Conservation (phyloP, 2,113 vertebrate species). For the Rhinopithecus roxellana region DNA sequence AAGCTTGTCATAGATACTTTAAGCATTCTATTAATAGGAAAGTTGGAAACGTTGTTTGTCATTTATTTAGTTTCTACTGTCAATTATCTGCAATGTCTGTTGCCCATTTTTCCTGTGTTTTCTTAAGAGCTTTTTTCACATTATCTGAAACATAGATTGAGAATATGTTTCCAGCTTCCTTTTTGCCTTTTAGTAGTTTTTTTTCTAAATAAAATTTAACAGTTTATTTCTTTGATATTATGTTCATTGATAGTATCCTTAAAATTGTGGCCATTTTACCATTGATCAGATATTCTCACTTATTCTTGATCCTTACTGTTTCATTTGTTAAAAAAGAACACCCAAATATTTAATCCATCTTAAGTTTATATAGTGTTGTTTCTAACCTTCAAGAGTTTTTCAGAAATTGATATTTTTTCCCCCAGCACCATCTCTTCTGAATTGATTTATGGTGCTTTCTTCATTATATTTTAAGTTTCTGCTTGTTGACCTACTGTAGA, state of each 20-base stretch:
- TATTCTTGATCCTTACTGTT: constrained; percentile 5
- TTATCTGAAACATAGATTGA: neutral
- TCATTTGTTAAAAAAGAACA: neutral
- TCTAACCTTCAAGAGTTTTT: neutral
- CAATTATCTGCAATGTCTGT: neutral
- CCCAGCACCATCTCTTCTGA: neutral
- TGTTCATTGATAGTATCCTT: neutral
- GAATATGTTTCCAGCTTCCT: neutral
- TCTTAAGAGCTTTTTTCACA: neutral
- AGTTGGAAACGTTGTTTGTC: neutral
- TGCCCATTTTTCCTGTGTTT: constrained; percentile 3
- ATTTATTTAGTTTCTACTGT: neutral
- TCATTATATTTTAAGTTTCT: neutral
- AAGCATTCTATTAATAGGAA: neutral
- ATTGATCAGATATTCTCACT: neutral
- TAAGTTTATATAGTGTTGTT: neutral
- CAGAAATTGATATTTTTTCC: neutral
- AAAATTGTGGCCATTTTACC: neutral
- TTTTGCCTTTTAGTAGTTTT: neutral
- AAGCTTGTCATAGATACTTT: neutral
- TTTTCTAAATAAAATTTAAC: neutral
- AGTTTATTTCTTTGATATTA: neutral
- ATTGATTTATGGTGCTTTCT: neutral
- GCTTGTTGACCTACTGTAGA: neutral
- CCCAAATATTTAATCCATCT: neutral